A percentile compares a stretch with the other conserved stretches of the same genome.
Conservation (phyloP, 2,888 invertebrate species). For the Mesopsocus fuscifrons region DNA sequence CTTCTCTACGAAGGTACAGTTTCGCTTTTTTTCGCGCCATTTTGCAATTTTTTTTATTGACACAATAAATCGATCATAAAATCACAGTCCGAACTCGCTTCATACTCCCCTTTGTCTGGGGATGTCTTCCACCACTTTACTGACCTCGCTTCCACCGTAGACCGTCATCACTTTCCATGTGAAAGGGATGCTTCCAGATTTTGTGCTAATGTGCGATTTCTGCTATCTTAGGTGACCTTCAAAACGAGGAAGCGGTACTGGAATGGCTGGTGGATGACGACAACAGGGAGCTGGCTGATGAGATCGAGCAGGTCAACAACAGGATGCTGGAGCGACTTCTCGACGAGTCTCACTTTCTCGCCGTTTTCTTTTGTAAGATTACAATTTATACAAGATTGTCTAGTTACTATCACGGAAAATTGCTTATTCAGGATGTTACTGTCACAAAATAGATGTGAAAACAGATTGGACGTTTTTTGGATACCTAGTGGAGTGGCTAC, state of each 20-base stretch:
- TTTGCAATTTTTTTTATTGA: no score
- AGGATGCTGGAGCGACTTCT: slow-evolving; percentile 73
- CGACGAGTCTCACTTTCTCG: slow-evolving; percentile 68
- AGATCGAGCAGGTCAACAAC: slow-evolving; percentile 82
- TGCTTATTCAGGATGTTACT: no score
- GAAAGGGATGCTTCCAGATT: no score
- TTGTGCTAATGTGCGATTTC: no score
- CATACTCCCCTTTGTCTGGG: background rate
- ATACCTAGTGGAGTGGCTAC: no score
- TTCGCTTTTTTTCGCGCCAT: slow-evolving; percentile 3
- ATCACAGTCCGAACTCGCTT: no score
- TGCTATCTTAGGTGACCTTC: slow-evolving; percentile 70
- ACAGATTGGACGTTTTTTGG: no score
- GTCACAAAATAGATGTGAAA: no score
- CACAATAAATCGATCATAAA: background rate
- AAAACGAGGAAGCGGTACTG: slow-evolving; percentile 77
- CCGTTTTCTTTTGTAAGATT: slow-evolving; percentile 76
- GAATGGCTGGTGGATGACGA: slow-evolving; percentile 90
- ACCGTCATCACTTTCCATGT: no score
- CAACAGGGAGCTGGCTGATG: slow-evolving; percentile 79
- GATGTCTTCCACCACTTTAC: slow-evolving; percentile 5
- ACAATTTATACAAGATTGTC: no score
- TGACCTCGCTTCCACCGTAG: no score
- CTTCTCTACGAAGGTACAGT: slow-evolving; percentile 33
- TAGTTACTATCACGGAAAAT: no score